Evolutionary conservation across 2,888 invertebrate genomes (phyloP), one percentile per base, ranked within the genome.

Genomic region (Polydesmus complanatus): DNA sequence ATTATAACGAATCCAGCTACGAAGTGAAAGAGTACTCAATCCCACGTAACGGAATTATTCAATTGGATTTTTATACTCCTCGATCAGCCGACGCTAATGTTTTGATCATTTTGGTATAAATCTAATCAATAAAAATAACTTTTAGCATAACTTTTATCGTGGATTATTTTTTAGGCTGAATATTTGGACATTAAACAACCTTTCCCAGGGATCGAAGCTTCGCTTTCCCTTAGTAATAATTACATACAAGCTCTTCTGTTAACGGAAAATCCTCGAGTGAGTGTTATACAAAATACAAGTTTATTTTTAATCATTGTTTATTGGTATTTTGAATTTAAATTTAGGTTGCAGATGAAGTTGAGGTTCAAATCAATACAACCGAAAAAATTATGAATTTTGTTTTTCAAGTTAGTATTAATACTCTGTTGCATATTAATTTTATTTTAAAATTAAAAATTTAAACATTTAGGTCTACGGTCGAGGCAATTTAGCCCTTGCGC

Each of bases 111-210:
- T 84, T 87, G 77, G 86, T 84, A 37, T 8, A 37, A 37, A 8
- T 37, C 8, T 8, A 8, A 14, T 5, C 76, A 69, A 67, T 65
- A 25, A 18, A 18, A 0, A 64, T 62, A 54, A 68, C 66, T 55
- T 55, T 56, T 62, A 58, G 54, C 62, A 37, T 27, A 62, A 23
- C 53, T 66, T 56, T 14, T 3, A 5, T 14, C 51, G 5, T 37
- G 21, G 14, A 51, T 58, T 2, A n/a, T 5, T 49, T 69, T 65
- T 63, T 70, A 87, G 86, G 84, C 88, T 1, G 82, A 84, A 69
- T 92, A 90, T 72, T 79, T 84, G 70, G 88, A 87, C 68, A 80
- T 89, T 47, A 83, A 84, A 62, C 86, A 87, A 70, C 81, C 85
- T 71, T 81, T 88, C 60, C 82, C 86, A 1, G 82, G 84, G 57